Conservation (phyloP, 2,113 vertebrate genomes). For the Copsychus sechellarum region DNA sequence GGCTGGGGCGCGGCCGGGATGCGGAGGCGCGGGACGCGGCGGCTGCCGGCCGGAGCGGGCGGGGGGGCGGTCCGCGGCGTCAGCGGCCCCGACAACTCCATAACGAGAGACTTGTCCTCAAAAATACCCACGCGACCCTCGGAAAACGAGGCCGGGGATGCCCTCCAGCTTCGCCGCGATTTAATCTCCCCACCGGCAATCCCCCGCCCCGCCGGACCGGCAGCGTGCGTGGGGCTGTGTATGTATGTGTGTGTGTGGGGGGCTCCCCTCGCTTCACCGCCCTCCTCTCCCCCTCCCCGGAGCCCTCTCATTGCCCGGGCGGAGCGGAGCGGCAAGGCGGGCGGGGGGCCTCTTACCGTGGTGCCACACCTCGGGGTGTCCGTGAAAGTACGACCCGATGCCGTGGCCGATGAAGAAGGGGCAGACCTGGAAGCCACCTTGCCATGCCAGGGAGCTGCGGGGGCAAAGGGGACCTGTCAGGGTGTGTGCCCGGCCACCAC, state of each 20-base stretch:
- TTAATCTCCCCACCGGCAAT: background rate
- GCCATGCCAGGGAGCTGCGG: slow-evolving; percentile 80
- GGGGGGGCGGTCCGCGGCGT: background rate
- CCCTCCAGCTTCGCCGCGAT: background rate
- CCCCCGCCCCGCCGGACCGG: background rate
- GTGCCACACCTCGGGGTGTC: slow-evolving; percentile 96
- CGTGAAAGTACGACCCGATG: slow-evolving; percentile 93
- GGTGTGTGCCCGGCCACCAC: background rate
- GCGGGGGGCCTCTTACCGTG: slow-evolving; percentile 80
- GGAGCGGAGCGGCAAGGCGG: background rate
- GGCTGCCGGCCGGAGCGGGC: background rate
- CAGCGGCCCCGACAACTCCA: background rate
- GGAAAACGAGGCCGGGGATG: background rate
- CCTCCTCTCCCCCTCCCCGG: background rate
- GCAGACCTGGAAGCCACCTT: slow-evolving; percentile 84
- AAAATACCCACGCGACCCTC: background rate
- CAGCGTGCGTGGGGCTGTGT: background rate
- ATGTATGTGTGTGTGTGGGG: rapidly evolving
- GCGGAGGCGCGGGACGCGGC: background rate
- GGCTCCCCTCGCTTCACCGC: background rate
- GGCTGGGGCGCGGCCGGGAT: background rate
- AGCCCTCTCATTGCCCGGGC: background rate
- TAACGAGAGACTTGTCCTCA: background rate
- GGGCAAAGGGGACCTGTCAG: slow-evolving; percentile 1
- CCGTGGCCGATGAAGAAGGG: slow-evolving; percentile 93